Conservation (phyloP, 2,797 vertebrate genomes). For the Periparus ater region DNA sequence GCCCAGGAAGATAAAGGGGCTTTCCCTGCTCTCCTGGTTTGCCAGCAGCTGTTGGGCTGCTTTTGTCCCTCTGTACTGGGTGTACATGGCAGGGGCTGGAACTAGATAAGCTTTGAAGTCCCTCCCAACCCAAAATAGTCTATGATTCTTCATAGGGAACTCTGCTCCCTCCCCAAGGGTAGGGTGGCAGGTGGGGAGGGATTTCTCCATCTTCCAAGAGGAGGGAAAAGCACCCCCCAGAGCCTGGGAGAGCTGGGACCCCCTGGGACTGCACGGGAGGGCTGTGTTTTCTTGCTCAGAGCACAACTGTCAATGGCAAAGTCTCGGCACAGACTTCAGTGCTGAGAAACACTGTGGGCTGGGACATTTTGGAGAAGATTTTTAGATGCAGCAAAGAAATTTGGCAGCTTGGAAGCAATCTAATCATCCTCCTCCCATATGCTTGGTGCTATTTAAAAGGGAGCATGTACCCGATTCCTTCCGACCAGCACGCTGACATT, state of each 20-base stretch:
- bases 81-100: background rate
- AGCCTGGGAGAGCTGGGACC: background rate
- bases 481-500: slow-evolving; percentile 77
- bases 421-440: slow-evolving; percentile 81
- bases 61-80: background rate
- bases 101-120: background rate
- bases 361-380: slow-evolving; percentile 69
- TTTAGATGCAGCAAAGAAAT: slow-evolving; percentile 71
- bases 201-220: background rate
- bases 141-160: background rate
- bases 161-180: background rate
- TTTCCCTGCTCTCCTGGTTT: background rate
- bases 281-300: slow-evolving; percentile 27
- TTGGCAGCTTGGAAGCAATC: slow-evolving; percentile 75
- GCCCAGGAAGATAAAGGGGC: background rate
- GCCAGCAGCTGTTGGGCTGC: background rate
- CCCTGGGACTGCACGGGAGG: background rate
- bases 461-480: slow-evolving; percentile 73
- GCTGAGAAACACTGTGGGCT: slow-evolving; percentile 57
- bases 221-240: background rate
- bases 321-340: slow-evolving; percentile 16
- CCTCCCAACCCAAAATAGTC: background rate
- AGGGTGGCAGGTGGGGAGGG: background rate
- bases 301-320: slow-evolving; percentile 48
- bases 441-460: slow-evolving; percentile 80